Base-by-base conservation (phyloP, 2,888 invertebrate genomes). In the Cotesia congregata region DNA sequence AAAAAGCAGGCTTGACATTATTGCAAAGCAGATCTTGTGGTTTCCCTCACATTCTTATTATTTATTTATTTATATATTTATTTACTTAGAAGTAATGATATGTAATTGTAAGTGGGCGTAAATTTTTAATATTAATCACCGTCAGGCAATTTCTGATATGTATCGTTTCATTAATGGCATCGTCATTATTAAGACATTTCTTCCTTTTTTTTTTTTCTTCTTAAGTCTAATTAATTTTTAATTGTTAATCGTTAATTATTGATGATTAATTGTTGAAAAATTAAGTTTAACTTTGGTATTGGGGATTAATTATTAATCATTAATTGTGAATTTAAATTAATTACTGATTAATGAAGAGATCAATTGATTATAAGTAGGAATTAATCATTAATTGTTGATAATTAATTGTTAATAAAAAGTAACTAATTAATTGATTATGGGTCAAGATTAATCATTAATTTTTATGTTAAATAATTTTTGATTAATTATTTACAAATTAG, bases 81-180 rank as follows among this genome's bases (percentile, higher is more conserved):
- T 15, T 67, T 75, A 17, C 50, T 65, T 72, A 64, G 15, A 70
- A 70, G 20, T 60, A 30, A 70, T 70, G 69, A 70, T 70, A 70
- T 70, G 69, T 70, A 30, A 59, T 70, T 40, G 69, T 70, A 30
- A 59, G 50, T 40, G 69, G n/a, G 69, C 60, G 15, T 62, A 39
- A 71, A 71, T 59, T 72, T 76, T 76, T 72, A 77, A 62, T 67
- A 70, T 76, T 68, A 60, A 76, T 73, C 74, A 77, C 74, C 82
- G 67, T 81, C 84, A 87, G 86, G 86, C 86, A 85, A 85, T 85
- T 85, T 75, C 82, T 86, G 86, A 87, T 87, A 87, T 87, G 86
- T 86, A 86, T 86, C 85, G 84, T 85, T 85, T 77, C 75, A 75
- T 79, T 72, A 69, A 75, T 75, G 69, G 41, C 72, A 59, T 61